These are phyloP conservation scores for Muscicapa comitata DNA, from an alignment of 2,797 vertebrate species.

Conservation along the genomic window DNA sequence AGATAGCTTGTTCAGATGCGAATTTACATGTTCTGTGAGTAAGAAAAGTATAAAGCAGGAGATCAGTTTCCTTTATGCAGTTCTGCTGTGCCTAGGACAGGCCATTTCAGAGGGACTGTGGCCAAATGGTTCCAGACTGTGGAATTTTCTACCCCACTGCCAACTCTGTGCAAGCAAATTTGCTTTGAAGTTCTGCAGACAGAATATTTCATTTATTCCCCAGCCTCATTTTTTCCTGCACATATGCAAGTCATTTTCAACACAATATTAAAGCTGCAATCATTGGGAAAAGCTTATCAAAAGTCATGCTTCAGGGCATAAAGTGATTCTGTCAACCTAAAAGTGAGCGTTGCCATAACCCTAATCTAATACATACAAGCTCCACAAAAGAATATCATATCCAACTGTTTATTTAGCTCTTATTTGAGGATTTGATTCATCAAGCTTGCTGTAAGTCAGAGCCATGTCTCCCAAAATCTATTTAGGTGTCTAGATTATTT, in stretches of 20 bases:
- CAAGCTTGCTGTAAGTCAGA: not conserved
- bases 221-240: not conserved
- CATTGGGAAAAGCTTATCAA: not conserved
- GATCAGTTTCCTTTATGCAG: not conserved
- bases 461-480: not conserved
- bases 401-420: not conserved
- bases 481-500: not conserved
- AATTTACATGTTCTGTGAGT: not conserved
- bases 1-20: not conserved
- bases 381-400: not conserved
- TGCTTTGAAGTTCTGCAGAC: constrained; percentile 45
- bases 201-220: constrained; percentile 24
- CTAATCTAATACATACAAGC: not conserved
- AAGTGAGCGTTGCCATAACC: not conserved
- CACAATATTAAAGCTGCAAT: constrained; percentile 13
- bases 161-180: constrained; percentile 18
- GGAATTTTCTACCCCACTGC: constrained; percentile 31
- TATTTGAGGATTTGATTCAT: not conserved
- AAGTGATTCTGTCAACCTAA: not conserved
- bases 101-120: not conserved
- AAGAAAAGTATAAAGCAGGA: not conserved
- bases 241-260: constrained; percentile 53
- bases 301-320: not conserved
- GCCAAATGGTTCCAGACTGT: constrained; percentile 29
- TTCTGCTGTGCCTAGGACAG: not conserved